Conservation (phyloP, 1,140 invertebrate genomes). For the Magallana angulata region DNA sequence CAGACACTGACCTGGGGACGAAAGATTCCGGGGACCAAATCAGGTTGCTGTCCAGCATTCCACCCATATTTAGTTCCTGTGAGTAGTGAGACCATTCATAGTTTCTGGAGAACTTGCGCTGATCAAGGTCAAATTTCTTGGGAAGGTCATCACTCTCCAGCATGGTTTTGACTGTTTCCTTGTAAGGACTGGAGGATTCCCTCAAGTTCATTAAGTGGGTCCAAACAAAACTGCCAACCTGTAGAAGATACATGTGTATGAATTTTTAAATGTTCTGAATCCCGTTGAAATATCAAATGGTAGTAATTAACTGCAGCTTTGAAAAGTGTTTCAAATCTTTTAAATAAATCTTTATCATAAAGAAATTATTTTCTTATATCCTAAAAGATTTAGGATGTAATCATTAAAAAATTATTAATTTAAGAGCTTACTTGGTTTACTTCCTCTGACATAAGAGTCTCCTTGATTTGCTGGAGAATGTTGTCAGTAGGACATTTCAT, state of each 20-base stretch:
- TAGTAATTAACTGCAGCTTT: too few species aligned
- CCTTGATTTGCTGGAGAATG: conserved; percentile 86
- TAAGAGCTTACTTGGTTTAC: conserved; percentile 87
- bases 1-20: conserved; percentile 87
- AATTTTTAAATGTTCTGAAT: too few species aligned
- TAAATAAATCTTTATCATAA: too few species aligned
- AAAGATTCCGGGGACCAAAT: conserved; percentile 94
- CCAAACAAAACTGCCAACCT: conserved; percentile 95
- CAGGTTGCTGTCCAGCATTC: conserved; percentile 79
- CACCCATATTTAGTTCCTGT: conserved; percentile 72
- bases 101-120: conserved; percentile 92
- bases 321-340: too few species aligned
- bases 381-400: too few species aligned
- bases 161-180: conserved; percentile 90
- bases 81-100: conserved; percentile 83
- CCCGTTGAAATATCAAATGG: too few species aligned
- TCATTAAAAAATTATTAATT: too few species aligned
- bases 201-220: conserved; percentile 92
- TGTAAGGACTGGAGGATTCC: conserved; percentile 89
- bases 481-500: conserved; percentile 92
- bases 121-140: conserved; percentile 88
- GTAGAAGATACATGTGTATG: neutral
- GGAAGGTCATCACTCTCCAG: conserved; percentile 87
- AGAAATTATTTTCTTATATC: too few species aligned
- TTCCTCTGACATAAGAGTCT: conserved; percentile 85